Evolutionary conservation across 1,140 invertebrate genomes (phyloP).

Genomic region (Caenorhabditis inopinata): DNA sequence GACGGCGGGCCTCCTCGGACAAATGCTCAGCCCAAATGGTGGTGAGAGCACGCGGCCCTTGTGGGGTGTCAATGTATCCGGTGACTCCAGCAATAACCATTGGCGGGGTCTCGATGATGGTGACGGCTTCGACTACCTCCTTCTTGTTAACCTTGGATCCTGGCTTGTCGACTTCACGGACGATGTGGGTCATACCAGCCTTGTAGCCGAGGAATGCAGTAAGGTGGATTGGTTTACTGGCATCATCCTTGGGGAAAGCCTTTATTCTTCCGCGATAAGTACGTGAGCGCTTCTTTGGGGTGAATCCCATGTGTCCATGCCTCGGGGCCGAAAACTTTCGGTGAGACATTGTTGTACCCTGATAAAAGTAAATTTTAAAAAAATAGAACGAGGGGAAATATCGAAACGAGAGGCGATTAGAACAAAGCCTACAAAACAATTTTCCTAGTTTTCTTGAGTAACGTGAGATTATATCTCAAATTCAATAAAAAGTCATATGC

Average conservation of each 20-base stretch:
- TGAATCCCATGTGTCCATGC: conserved; percentile 99
- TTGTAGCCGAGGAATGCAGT: conserved; percentile 98
- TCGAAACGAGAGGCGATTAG: no score
- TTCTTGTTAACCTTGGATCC: conserved; percentile 98
- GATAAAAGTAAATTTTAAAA: conserved; percentile 30
- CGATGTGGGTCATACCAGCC: conserved; percentile 99
- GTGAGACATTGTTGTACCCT: conserved; percentile 79
- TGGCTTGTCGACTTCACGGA: conserved; percentile 95
- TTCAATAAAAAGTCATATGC: no score
- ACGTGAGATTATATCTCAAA: no score
- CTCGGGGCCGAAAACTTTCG: conserved; percentile 98
- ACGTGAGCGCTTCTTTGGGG: conserved; percentile 92
- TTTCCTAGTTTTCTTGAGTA: no score
- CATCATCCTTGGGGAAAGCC: conserved; percentile 99
- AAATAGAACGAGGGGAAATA: neutral
- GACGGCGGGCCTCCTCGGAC: conserved; percentile 91
- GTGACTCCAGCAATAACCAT: conserved; percentile 96
- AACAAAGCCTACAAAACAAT: no score
- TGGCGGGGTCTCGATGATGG: conserved; percentile 94
- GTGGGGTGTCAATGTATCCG: conserved; percentile 97
- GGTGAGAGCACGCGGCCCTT: conserved; percentile 86
- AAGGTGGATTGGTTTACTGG: conserved; percentile 90
- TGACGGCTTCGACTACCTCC: conserved; percentile 98
- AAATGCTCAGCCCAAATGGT: conserved; percentile 98
- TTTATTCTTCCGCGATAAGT: conserved; percentile 97